Base-by-base conservation (phyloP, 1,140 invertebrate genomes). In the Matsumurasca onukii region DNA sequence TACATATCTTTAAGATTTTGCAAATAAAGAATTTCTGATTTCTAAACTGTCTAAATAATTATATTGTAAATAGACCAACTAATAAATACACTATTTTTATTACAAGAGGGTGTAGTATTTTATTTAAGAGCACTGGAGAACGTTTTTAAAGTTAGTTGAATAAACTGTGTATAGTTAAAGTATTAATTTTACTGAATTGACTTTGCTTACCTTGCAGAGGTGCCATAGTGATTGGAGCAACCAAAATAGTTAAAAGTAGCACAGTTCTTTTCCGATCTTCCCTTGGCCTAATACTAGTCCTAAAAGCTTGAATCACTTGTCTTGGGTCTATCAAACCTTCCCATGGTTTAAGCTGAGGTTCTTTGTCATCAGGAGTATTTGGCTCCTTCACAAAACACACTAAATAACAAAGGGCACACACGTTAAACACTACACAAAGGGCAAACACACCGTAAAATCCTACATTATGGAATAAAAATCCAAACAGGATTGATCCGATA, bases 191-290 rank as follows among this genome's bases (percentile, higher is more conserved):
- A n/a, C n/a, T n/a, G n/a, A n/a, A n/a, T n/a, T n/a, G n/a, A n/a
- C n/a, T n/a, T n/a, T n/a, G n/a, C 49, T 52, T 52, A 52, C 49
- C 49, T 22, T 52, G 49, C 49, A 52, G 22, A 52, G 49, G 49
- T 12, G 49, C 49, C 49, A 52, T 52, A 52, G 49, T 52, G 12
- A 52, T 5, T 12, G 49, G 49, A 3, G 49, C 49, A 12, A 52
- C 49, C 22, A 3, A 12, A 15, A 52, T 52, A 5, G 22, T 15
- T 22, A 52, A 12, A 12, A 52, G 20, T 22, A 52, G 5, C 3
- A 52, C 20, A 15, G 49, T 22, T 52, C 49, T 52, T 12, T 20
- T 52, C 12, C 20, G 22, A 5, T 22, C 49, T 15, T 52, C 20
- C 20, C 49, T 52, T 15, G 49, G 49, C 20, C 20, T 52, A 20